phyloP scores from a whole-genome alignment of 30 jellyfish, hydroid and myxozoan genomes.

The Aurelia sp. region DNA sequence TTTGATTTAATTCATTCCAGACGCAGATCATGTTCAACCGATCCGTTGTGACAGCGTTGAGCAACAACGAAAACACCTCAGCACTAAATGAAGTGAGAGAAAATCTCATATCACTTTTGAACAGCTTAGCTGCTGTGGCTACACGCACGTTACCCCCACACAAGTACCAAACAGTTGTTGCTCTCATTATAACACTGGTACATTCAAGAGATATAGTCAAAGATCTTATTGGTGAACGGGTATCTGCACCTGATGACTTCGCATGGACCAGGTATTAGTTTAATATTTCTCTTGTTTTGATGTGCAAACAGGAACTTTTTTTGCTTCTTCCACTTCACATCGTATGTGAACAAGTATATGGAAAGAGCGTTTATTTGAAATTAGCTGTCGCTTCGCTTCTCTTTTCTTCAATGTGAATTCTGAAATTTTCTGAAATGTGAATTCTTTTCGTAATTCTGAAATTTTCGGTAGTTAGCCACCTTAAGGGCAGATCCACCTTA shows the following conservation, averaged over 20 bases:
- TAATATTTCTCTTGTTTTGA: no score
- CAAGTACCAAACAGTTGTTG: conserved; percentile 57
- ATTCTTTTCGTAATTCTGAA: no score
- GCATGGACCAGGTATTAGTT: conserved; percentile 72
- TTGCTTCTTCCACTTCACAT: no score
- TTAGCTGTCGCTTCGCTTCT: no score
- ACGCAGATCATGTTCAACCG: conserved; percentile 69
- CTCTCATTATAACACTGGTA: conserved; percentile 75
- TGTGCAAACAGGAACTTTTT: no score
- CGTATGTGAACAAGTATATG: no score
- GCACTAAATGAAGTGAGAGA: conserved; percentile 24
- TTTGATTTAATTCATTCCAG: conserved; percentile 3
- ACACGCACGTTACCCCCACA: conserved; percentile 37
- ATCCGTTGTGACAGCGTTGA: conserved; percentile 44
- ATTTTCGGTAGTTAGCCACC: no score
- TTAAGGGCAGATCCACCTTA: no score
- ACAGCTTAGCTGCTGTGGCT: conserved; percentile 47
- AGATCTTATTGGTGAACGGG: conserved; percentile 41
- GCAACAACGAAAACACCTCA: conserved; percentile 1
- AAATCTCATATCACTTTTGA: conserved; percentile 22
- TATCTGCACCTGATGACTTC: conserved; percentile 47
- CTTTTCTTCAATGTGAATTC: no score
- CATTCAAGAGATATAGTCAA: conserved; percentile 77
- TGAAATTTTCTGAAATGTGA: no score
- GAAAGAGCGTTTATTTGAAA: no score